Evolutionary conservation across 2,797 vertebrate genomes (phyloP), one percentile per base, ranked within the genome.

Genomic region (Urosaurus nigricauda): DNA sequence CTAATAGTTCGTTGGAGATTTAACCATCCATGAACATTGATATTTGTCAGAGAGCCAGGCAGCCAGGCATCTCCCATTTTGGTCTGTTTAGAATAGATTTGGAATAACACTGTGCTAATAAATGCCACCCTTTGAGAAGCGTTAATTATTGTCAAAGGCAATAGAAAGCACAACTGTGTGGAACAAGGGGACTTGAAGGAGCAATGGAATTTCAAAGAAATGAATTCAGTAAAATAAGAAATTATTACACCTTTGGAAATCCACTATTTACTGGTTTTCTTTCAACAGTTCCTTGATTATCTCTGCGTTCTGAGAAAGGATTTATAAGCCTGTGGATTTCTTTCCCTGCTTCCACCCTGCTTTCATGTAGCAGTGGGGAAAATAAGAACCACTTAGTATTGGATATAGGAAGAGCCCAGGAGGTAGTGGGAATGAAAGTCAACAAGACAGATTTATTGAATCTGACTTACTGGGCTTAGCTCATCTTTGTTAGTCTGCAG

Each of bases 31-130:
- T 84, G 35, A 93, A 85, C 47, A n/a, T 0, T 7, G 77, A 77
- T 86, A 87, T 85, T 85, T 93, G 63, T 92, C 92, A 92, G 58
- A 47, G 40, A 93, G 93, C 53, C 81, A 91, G 29, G n/a, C 78
- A 93, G 70, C 29, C 85, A 92, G 86, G 78, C 78, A 85, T 82
- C 29, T 83, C 47, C 0, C 0, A 56, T 85, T 79, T 89, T 35
- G 75, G 77, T 71, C 74, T 90, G 53, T 78, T 94, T 63, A 80
- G 86, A 87, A 93, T 13, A 90, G 81, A 94, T 70, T 82, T 88
- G 47, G 12, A 94, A 89, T 92, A 91, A 79, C 47, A 93, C 81
- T 89, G 84, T 94, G 85, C 43, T 95, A 94, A 94, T 85, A 93
- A 93, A 93, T 56, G 21, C 51, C 89, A 19, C 60, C 88, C 43